Evolutionary conservation across 2,797 vertebrate species (phyloP).

Genomic region (Mormyrops boulengeri): DNA sequence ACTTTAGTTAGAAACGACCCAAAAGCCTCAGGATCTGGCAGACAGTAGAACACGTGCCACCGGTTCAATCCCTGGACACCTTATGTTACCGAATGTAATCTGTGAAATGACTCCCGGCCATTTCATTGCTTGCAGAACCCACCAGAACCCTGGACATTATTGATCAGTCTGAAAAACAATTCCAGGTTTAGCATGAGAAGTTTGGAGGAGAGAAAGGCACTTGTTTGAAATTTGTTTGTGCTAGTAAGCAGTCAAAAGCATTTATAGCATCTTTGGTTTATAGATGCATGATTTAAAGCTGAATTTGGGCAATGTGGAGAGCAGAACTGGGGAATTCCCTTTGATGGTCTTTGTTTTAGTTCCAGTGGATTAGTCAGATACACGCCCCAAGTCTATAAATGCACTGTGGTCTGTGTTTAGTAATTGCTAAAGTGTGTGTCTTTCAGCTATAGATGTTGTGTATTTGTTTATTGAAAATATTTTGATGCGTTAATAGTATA

Average conservation of each 20-base stretch:
- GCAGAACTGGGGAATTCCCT: slow-evolving; percentile 46
- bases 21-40: neutral
- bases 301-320: slow-evolving; percentile 51
- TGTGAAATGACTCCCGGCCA: slow-evolving; percentile 14
- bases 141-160: slow-evolving; percentile 30
- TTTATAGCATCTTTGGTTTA: slow-evolving; percentile 56
- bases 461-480: slow-evolving; percentile 29
- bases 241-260: slow-evolving; percentile 49
- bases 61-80: neutral
- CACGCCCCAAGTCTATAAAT: neutral
- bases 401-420: neutral
- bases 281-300: slow-evolving; percentile 59
- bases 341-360: slow-evolving; percentile 46
- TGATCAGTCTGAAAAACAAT: slow-evolving; percentile 37
- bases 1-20: neutral
- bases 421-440: slow-evolving; percentile 33
- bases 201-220: slow-evolving; percentile 32
- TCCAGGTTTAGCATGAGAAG: slow-evolving; percentile 34
- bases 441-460: slow-evolving; percentile 2
- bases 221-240: slow-evolving; percentile 43
- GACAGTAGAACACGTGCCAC: neutral
- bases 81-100: neutral
- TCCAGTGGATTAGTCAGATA: slow-evolving; percentile 30
- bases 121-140: slow-evolving; percentile 30
- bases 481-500: slow-evolving; percentile 36